Evolutionary conservation across 2,888 invertebrate genomes (phyloP).

Genomic region (Lochmaea capreae): DNA sequence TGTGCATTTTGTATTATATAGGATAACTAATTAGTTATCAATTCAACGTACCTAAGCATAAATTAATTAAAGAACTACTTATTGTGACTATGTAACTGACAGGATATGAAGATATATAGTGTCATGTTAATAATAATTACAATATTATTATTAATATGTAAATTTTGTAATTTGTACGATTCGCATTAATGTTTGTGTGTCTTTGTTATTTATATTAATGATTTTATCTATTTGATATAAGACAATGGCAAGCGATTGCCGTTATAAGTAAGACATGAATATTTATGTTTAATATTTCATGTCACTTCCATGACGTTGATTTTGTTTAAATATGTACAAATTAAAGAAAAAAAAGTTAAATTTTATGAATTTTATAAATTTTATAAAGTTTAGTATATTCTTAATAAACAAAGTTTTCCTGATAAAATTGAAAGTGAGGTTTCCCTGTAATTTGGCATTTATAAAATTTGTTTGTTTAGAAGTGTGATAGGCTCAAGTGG

Average conservation of each 20-base stretch:
- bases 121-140: not conserved
- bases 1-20: too few species aligned
- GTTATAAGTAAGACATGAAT: not conserved
- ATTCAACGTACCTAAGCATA: too few species aligned
- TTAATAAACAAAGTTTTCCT: too few species aligned
- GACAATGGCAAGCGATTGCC: not conserved
- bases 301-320: not conserved
- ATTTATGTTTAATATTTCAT: not conserved
- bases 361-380: too few species aligned
- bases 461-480: too few species aligned
- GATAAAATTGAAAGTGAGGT: too few species aligned
- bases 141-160: constrained; percentile 9
- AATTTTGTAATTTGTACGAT: constrained; percentile 16
- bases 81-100: not conserved
- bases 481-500: too few species aligned
- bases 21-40: too few species aligned
- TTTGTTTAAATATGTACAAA: not conserved
- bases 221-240: not conserved
- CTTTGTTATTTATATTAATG: constrained; percentile 17
- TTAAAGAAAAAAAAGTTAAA: not conserved
- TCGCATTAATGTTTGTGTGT: constrained; percentile 4
- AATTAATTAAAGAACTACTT: too few species aligned
- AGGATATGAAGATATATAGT: not conserved
- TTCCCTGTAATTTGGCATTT: too few species aligned
- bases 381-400: too few species aligned